Evolutionary conservation across 2,888 invertebrate genomes (phyloP), one percentile per base, ranked within the genome.

Genomic region (Girardia tigrina): DNA sequence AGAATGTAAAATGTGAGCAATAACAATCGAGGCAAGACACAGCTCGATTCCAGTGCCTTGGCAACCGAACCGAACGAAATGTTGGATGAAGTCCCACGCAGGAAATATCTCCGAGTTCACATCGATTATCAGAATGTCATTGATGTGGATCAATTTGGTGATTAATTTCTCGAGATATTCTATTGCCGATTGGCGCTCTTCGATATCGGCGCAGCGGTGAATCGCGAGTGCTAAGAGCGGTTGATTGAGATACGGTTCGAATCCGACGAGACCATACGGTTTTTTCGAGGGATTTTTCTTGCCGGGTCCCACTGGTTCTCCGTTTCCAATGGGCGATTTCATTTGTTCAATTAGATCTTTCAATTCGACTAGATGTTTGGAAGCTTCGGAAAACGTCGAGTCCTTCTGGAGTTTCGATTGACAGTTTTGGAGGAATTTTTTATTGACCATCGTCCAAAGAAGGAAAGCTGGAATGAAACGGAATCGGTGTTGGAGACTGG

Each of bases 171-270:
- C 90, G 81, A 91, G 88, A 83, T 91, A 91, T 78, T 88, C 87
- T 78, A 92, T 83, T 36, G 94, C 91, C 81, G 91, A 91, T 73
- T 87, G 85, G 14, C 82, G 78, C 28, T 79, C 78, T 42, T 80
- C 80, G 72, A 95, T 92, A 85, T 91, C 90, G 0, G 94, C 92
- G 84, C 93, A 94, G 26, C 97, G 89, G 0, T 97, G 97, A 86
- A 97, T 98, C 23, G 97, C 94, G 0, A 97, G 94, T n/a, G 97
- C 97, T 75, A 97, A 86, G 73, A 94, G 87, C 70, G 94, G 88
- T 85, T 94, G 94, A 86, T 97, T 97, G 70, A 94, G 90, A 84
- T 93, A 89, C 1, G 94, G 93, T 82, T 95, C 94, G 85, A 97
- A 97, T 0, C 95, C 95, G 87, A 91, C n/a, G 1, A 75, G 26